These are phyloP conservation scores for Lasioglossum malachurum DNA, from an alignment of 2,888 invertebrate species.

Conservation along the genomic window DNA sequence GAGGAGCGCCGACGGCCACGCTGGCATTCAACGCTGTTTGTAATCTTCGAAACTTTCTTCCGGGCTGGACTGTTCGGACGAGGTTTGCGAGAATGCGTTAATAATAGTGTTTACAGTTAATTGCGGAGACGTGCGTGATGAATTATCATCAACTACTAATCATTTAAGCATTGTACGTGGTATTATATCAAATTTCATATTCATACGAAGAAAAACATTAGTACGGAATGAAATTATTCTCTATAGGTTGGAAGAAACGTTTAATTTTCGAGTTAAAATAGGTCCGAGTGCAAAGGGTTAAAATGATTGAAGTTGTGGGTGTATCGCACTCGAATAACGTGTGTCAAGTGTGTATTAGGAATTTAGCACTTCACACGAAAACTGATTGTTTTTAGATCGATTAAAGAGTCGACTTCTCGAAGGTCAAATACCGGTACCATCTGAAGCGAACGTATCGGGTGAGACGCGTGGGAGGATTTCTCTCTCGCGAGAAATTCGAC, in stretches of 20 bases:
- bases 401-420: background rate
- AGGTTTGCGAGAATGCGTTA: background rate
- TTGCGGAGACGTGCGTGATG: no score
- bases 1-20: conserved; percentile 10
- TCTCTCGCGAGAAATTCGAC: background rate
- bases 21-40: background rate
- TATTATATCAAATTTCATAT: no score
- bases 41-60: background rate
- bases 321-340: no score
- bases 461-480: background rate
- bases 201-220: no score
- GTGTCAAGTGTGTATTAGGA: no score
- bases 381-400: background rate
- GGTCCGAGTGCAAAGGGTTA: no score
- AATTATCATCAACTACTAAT: no score
- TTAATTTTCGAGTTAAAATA: no score
- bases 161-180: no score
- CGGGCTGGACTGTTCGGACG: background rate
- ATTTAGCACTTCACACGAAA: background rate
- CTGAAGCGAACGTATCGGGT: background rate
- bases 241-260: no score
- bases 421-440: background rate
- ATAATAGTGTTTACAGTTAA: background rate
- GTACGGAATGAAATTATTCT: background rate
- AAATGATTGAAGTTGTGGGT: no score